Evolutionary conservation across 2,113 vertebrate genomes (phyloP).

Genomic region (Oxyura jamaicensis): DNA sequence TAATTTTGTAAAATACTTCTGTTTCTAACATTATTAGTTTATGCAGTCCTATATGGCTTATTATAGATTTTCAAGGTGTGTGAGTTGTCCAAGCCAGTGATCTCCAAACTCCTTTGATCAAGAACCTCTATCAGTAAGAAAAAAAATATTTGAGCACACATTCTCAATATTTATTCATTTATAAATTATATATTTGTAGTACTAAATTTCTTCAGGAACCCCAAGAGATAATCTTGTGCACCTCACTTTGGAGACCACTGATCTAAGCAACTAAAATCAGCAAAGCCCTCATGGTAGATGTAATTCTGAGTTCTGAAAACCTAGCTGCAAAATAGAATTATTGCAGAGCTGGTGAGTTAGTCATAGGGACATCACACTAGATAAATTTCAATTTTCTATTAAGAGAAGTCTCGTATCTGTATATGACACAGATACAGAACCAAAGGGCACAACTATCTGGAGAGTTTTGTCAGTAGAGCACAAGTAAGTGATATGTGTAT

Average conservation of each 20-base stretch:
- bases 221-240: not conserved
- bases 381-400: not conserved
- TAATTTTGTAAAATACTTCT: not conserved
- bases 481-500: accelerated
- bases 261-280: not conserved
- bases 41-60: not conserved
- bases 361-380: not conserved
- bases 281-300: not conserved
- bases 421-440: not conserved
- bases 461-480: not conserved
- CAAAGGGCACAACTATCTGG: not conserved
- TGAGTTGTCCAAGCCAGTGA: not conserved
- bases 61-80: too few species aligned
- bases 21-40: not conserved
- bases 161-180: not conserved
- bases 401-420: not conserved
- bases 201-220: not conserved
- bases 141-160: accelerated
- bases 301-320: not conserved
- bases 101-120: not conserved
- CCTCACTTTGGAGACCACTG: not conserved
- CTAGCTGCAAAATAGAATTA: not conserved
- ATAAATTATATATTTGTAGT: accelerated
- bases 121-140: not conserved
- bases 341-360: not conserved